Evolutionary conservation across 2,888 invertebrate species (phyloP), one percentile per base, ranked within the genome.

Genomic region (Troides aeacus): DNA sequence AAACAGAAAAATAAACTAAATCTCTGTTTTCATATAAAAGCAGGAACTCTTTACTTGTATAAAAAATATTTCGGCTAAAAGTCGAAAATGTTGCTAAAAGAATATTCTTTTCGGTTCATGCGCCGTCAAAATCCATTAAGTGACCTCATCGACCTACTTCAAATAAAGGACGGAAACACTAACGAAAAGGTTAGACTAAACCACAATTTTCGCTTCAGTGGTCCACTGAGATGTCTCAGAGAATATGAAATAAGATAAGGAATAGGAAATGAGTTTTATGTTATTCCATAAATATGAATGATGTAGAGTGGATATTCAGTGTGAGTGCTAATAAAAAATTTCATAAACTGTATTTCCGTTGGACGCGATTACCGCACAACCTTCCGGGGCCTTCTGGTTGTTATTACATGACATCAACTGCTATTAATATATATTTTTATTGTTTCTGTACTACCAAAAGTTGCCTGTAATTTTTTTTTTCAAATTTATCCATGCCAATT

Each of bases 111-210:
- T 62, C 73, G 68, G 73, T 72, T 73, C 73, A 73, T 72, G 69
- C 72, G 72, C 67, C 72, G 79, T 76, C 77, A 75, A 78, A 79
- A 81, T 79, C 80, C 80, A 82, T 85, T 83, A 85, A 79, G 81
- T 83, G 83, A 86, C 82, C 81, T 81, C 78, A 77, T 78, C 82
- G 83, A 83, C 83, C 84, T 80, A 85, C 80, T 84, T 82, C 74
- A 57, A 64, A 62, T 71, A 70, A 74, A 77, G 74, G 77, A 74
- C 74, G 76, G 74, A 74, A 75, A 74, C 72, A 68, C 80, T 76
- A 77, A 70, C 76, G 80, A 79, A 83, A 85, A 85, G 86, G 84
- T 85, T 83, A 83, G 85, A 81, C 81, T 81, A 79, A 80, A 79
- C 78, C 78, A 80, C 78, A 81, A 82, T 79, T 77, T 78, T 76